Conservation (phyloP, 2,113 vertebrate genomes). For the Lophius piscatorius region DNA sequence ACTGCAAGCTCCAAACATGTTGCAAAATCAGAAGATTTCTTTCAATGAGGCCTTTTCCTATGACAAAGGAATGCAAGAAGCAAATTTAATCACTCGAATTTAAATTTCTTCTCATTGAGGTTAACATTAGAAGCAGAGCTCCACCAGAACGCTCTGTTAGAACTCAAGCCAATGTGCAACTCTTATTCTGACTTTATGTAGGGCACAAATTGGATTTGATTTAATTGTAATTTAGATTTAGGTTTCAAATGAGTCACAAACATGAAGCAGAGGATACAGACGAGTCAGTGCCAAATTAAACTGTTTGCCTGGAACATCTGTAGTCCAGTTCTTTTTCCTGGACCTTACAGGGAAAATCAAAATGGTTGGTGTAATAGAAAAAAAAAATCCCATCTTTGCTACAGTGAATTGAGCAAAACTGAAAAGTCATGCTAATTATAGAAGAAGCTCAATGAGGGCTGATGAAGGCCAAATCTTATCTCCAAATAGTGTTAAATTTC, state of each 20-base stretch:
- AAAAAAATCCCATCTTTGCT: background rate
- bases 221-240: slow-evolving; percentile 54
- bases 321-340: slow-evolving; percentile 24
- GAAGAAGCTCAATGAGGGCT: slow-evolving; percentile 39
- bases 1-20: background rate
- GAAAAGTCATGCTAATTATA: slow-evolving; percentile 36
- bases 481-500: slow-evolving; percentile 59
- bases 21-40: background rate
- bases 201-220: slow-evolving; percentile 55
- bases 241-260: slow-evolving; percentile 51
- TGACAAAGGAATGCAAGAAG: background rate
- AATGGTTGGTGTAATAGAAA: background rate
- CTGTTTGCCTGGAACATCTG: slow-evolving; percentile 41
- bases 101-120: slow-evolving; percentile 43
- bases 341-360: slow-evolving; percentile 4
- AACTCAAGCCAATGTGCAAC: slow-evolving; percentile 49
- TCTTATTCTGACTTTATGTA: slow-evolving; percentile 49
- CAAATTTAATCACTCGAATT: slow-evolving; percentile 16
- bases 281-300: slow-evolving; percentile 32
- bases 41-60: too few species aligned
- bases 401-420: slow-evolving; percentile 1
- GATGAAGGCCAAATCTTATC: slow-evolving; percentile 59
- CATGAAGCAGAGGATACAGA: slow-evolving; percentile 51
- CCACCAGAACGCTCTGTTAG: slow-evolving; percentile 33
- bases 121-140: slow-evolving; percentile 38